Evolutionary conservation across 2,888 invertebrate species (phyloP), one percentile per base, ranked within the genome.

Genomic region (Scaptomyza flava): DNA sequence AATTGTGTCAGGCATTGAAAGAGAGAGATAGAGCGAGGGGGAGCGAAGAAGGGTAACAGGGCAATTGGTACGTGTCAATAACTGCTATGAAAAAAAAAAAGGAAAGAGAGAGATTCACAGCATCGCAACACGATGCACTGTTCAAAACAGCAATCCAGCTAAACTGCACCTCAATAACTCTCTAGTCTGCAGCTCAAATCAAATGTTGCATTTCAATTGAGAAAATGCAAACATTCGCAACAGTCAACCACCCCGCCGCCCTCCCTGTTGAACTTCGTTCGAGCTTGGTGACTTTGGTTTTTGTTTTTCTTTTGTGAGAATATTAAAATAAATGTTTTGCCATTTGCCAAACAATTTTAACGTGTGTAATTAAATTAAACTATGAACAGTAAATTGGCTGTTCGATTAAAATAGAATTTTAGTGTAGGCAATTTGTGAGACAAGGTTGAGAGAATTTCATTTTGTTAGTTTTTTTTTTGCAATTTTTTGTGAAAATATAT

Each of bases 11-110:
- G 52, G 54, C 69, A 68, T 60, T 12, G 45, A n/a, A 2, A 0
- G 6, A n/a, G 50, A 11, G 27, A 11, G 14, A n/a, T n/a, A n/a
- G n/a, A n/a, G n/a, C n/a, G n/a, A n/a, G n/a, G n/a, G n/a, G n/a
- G n/a, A n/a, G n/a, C n/a, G 2, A 14, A 2, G 6, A 17, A 1
- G 51, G 50, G 23, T 7, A 20, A 30, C 43, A 46, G 31, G 33
- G 38, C 89, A 81, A 86, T 89, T 89, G 89, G 87, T 89, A 84
- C 86, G 87, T 86, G 86, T 86, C 89, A 86, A 86, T 86, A 89
- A 86, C 89, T 86, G 78, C 70, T 73, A 78, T 69, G 78, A 78
- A 84, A 81, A 81, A 85, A 81, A 84, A 75, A 48, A 43, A 68
- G 17, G 17, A 17, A 1, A 17, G 57, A 33, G 60, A 17, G 41